These are phyloP conservation scores for Drosophila pectinifera DNA, from an alignment of 1,140 invertebrate genomes.

Conservation along the genomic window DNA sequence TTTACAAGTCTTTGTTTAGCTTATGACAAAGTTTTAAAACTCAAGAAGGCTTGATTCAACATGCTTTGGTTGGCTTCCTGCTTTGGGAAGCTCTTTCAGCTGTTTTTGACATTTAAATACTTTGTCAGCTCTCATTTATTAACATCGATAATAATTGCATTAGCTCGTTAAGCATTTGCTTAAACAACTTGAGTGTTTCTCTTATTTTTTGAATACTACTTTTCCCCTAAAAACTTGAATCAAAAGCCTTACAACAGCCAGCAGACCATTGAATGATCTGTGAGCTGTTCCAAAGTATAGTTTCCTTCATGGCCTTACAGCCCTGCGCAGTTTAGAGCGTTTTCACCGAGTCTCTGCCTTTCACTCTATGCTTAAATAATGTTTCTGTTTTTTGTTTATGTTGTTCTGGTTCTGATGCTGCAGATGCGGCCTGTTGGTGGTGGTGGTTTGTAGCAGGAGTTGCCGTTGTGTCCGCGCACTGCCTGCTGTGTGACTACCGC, in stretches of 20 bases:
- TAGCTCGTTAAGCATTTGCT: slow-evolving; percentile 6
- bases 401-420: slow-evolving; percentile 32
- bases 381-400: slow-evolving; percentile 8
- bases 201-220: slow-evolving; percentile 19
- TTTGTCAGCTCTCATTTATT: background rate
- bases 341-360: slow-evolving; percentile 35
- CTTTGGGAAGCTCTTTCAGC: background rate
- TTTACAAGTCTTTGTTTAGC: background rate
- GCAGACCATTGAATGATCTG: slow-evolving; percentile 29
- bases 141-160: background rate
- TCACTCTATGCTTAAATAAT: slow-evolving; percentile 27
- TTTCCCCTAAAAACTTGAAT: slow-evolving; percentile 14
- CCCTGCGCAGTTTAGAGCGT: background rate
- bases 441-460: background rate
- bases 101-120: slow-evolving; percentile 1
- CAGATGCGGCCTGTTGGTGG: slow-evolving; percentile 8
- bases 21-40: background rate
- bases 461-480: slow-evolving; percentile 14
- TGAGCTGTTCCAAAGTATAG: background rate
- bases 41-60: background rate
- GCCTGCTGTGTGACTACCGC: slow-evolving; percentile 16
- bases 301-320: background rate
- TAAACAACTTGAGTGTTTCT: slow-evolving; percentile 7
- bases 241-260: slow-evolving; percentile 3
- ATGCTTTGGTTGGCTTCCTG: background rate